These are phyloP conservation scores for Megastigmus dorsalis DNA, from an alignment of 2,888 invertebrate species.

Conservation along the genomic window DNA sequence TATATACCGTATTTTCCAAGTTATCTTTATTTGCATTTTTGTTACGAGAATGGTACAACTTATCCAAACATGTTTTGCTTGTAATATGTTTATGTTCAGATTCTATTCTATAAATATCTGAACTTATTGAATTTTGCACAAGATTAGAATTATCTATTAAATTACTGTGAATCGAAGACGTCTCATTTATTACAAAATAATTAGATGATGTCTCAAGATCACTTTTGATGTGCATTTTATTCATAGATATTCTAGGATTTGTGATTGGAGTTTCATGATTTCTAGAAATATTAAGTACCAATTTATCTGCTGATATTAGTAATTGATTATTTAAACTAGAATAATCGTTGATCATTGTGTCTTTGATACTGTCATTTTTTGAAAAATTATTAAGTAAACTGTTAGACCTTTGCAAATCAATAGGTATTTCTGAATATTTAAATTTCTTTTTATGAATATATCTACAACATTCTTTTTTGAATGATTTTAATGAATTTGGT, in stretches of 20 bases:
- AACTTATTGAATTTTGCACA: conserved; percentile 59
- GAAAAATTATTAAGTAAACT: neutral
- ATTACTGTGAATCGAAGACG: conserved; percentile 58
- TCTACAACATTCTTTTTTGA: neutral
- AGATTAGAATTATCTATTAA: conserved; percentile 62
- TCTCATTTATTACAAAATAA: conserved; percentile 64
- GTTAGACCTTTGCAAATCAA: neutral
- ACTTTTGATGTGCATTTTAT: no score
- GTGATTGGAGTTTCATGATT: neutral
- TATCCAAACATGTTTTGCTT: neutral
- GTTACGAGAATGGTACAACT: neutral
- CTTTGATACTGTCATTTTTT: neutral
- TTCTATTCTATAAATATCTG: conserved; percentile 51
- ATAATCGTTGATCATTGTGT: neutral
- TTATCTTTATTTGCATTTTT: conserved; percentile 33
- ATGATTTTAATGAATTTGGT: neutral
- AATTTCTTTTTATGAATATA: neutral
- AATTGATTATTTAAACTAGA: neutral
- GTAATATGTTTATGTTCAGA: neutral
- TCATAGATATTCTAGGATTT: no score
- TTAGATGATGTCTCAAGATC: conserved; percentile 68
- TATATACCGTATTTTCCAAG: no score
- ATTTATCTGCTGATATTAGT: neutral
- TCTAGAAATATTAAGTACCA: neutral
- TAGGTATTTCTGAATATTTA: neutral